Base-by-base conservation (phyloP, 2,113 vertebrate genomes). In the Plectropomus leopardus region DNA sequence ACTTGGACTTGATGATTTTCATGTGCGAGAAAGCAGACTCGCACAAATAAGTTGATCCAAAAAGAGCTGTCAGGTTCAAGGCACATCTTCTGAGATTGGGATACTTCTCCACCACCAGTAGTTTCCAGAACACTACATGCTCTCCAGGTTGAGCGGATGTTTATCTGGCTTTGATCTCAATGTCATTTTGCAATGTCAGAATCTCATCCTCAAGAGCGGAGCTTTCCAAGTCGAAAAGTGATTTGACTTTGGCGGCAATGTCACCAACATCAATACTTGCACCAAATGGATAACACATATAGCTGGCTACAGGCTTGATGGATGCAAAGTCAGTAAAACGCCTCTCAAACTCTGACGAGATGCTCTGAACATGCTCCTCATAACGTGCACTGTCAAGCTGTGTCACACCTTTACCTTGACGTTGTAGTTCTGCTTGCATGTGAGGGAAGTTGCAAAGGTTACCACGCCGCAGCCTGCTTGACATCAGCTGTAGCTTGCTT, bases 101-200 rank as follows among this genome's bases (percentile, higher is more conserved):
- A 55, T 55, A 55, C 7, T 55, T 28, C 15, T 55, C 24, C 26
- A 8, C 53, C 26, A 55, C 15, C 15, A 55, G 53, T 28, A 55
- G 26, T 26, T 55, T 26, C 26, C 53, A 55, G 53, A 28, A 28
- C 50, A 24, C 50, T 24, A 24, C n/a, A 53, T 53, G 50, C 50
- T 24, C 50, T 53, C 53, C 26, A 28, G 26, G 53, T 53, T 53
- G 50, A 53, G n/a, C 4, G 4, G 50, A 24, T 55, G 26, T 45
- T 45, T 14, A 16, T 28, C 53, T 55, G 53, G 15, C 24, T 28
- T 55, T 55, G 24, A 28, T 55, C 53, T 28, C 53, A 55, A 8
- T 28, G 53, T 55, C 58, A 60, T 42, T 61, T 61, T 61, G 34
- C 58, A 61, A 13, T 60, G 58, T 60, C 19, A 60, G 34, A 40